A percentile compares a stretch with the other conserved stretches of the same genome.
These are phyloP conservation scores for Drosophila trichaetosa DNA, from an alignment of 2,888 invertebrate species.

Conservation along the genomic window DNA sequence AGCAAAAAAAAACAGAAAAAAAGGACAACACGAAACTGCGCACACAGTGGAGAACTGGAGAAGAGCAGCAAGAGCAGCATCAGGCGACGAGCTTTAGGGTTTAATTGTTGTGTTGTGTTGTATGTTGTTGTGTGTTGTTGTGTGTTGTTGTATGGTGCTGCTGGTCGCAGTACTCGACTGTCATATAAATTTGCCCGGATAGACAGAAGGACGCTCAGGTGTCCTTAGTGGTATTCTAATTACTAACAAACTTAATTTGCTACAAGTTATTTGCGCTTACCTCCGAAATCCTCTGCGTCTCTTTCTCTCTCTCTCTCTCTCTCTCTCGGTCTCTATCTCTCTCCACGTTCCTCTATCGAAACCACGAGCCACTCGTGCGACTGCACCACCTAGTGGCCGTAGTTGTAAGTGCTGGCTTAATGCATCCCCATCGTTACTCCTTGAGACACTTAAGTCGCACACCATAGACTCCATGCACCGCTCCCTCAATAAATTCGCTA, in stretches of 20 bases:
- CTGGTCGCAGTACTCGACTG: slow-evolving; percentile 34
- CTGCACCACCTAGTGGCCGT: slow-evolving; percentile 13
- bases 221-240: slow-evolving; percentile 81
- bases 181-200: slow-evolving; percentile 58
- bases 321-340: not conserved
- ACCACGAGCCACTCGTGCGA: not conserved
- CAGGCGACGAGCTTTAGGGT: slow-evolving; percentile 49
- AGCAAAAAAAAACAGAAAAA: slow-evolving; percentile 12
- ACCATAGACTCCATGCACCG: slow-evolving; percentile 12
- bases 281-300: slow-evolving; percentile 20
- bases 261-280: slow-evolving; percentile 75
- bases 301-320: not conserved
- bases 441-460: slow-evolving; percentile 44
- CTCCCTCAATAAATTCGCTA: not conserved
- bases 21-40: slow-evolving; percentile 31
- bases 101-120: slow-evolving; percentile 70
- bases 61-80: slow-evolving; percentile 26
- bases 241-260: slow-evolving; percentile 81
- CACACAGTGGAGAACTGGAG: slow-evolving; percentile 32
- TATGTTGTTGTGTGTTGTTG: not conserved
- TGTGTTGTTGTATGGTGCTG: slow-evolving; percentile 40
- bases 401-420: slow-evolving; percentile 11
- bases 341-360: not conserved
- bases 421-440: slow-evolving; percentile 2
- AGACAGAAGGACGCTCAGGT: slow-evolving; percentile 66